phyloP scores from a whole-genome alignment of 1,140 invertebrate species.

The Drosophila equinoxialis region DNA sequence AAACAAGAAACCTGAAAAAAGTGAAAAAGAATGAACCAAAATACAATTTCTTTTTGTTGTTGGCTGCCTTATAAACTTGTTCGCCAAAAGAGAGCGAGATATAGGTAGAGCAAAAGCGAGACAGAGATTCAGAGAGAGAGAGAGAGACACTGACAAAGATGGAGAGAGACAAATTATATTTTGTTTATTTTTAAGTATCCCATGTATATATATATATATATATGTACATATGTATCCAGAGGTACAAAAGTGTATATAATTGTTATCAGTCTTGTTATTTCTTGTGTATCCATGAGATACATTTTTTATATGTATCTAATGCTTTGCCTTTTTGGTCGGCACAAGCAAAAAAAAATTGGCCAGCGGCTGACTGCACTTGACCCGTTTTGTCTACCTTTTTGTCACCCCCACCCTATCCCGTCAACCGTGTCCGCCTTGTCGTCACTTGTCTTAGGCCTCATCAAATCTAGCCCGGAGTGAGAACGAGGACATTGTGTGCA shows the following conservation, averaged over 20 bases:
- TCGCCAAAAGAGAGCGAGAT: constrained; percentile 1
- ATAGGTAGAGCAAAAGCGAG: not conserved
- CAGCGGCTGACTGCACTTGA: constrained; percentile 72
- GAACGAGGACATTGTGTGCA: constrained; percentile 34
- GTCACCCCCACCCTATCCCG: not conserved
- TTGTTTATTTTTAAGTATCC: constrained; percentile 44
- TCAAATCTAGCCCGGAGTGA: constrained; percentile 54
- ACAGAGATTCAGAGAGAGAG: constrained; percentile 2
- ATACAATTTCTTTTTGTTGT: constrained; percentile 9
- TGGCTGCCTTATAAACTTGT: constrained; percentile 23
- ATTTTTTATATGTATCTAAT: constrained; percentile 25
- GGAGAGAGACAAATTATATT: constrained; percentile 17
- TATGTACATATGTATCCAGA: constrained; percentile 7
- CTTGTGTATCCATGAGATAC: constrained; percentile 39
- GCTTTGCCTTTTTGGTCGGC: constrained; percentile 53
- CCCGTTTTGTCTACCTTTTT: constrained; percentile 34
- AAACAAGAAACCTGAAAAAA: constrained; percentile 15
- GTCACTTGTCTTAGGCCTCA: constrained; percentile 70
- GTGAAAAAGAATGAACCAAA: not conserved
- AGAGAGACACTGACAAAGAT: not conserved
- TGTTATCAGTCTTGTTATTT: constrained; percentile 19
- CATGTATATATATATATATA: constrained; percentile 1
- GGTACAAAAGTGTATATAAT: constrained; percentile 2
- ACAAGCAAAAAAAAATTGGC: constrained; percentile 63
- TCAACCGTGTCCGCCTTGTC: constrained; percentile 4